Conservation (phyloP, 2,113 vertebrate genomes). For the Rhinogobius similis region DNA sequence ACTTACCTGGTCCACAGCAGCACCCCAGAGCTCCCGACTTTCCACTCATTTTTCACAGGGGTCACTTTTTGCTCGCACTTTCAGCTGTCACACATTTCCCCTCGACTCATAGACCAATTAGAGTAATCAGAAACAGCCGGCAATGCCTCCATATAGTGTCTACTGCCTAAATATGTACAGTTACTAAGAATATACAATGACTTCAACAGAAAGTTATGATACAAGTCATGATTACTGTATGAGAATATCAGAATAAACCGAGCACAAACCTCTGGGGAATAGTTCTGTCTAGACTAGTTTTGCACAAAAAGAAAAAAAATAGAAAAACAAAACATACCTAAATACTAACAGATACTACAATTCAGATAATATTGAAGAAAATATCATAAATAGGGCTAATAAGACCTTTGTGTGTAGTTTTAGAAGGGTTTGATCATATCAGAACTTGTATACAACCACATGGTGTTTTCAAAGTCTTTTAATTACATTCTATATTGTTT, state of each 20-base stretch:
- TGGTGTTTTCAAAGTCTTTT: too few species aligned
- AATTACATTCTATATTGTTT: too few species aligned
- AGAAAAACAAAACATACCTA: too few species aligned
- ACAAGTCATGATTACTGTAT: neutral
- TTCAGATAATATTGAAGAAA: too few species aligned
- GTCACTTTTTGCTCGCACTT: constrained; percentile 57
- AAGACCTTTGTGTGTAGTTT: too few species aligned
- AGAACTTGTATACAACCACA: too few species aligned
- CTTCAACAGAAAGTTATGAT: neutral
- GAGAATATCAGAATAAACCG: neutral
- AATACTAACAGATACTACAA: too few species aligned
- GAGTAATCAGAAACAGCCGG: constrained; percentile 73
- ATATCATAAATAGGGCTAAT: too few species aligned
- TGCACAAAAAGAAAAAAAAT: neutral
- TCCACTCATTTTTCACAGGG: constrained; percentile 67
- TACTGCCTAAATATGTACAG: constrained; percentile 5
- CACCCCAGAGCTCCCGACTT: constrained; percentile 40
- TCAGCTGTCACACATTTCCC: constrained; percentile 67
- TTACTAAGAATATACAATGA: neutral
- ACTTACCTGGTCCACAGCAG: constrained; percentile 31
- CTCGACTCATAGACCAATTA: constrained; percentile 59
- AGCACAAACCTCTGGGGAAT: too few species aligned
- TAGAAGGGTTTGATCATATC: too few species aligned
- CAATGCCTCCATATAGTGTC: constrained; percentile 27
- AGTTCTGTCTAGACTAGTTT: too few species aligned